A percentile compares a stretch with the other conserved stretches of the same genome.
Conservation (phyloP, 2,797 vertebrate species). For the Ispidina picta region DNA sequence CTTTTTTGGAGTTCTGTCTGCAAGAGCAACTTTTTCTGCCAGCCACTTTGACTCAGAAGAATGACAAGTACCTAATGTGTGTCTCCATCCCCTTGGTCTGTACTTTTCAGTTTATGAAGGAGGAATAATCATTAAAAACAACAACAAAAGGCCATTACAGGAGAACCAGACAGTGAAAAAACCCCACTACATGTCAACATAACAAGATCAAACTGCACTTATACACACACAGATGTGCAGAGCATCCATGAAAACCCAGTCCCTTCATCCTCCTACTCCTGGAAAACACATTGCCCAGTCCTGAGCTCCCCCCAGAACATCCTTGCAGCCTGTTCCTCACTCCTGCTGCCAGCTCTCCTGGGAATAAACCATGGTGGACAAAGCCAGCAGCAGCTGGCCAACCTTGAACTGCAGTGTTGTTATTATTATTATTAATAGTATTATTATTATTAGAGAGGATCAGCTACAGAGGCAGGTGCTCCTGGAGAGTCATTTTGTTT, state of each 20-base stretch:
- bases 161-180: conserved; percentile 48
- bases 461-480: neutral
- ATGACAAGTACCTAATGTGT: conserved; percentile 17
- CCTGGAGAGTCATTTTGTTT: neutral
- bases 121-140: conserved; percentile 9
- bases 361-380: neutral
- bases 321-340: neutral
- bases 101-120: neutral
- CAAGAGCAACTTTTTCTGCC: conserved; percentile 13
- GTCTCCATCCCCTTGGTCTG: neutral
- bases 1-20: conserved; percentile 18
- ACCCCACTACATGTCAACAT: conserved; percentile 33
- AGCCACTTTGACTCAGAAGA: conserved; percentile 35
- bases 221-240: conserved; percentile 50
- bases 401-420: neutral
- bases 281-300: neutral
- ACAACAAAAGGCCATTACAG: neutral
- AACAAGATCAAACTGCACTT: conserved; percentile 53
- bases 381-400: conserved; percentile 18
- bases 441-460: neutral
- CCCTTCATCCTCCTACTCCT: neutral
- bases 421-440: neutral
- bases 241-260: neutral
- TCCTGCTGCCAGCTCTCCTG: neutral
- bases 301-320: neutral